Percentiles rank a stretch among this genome's conserved stretches.
These are phyloP conservation scores for Stichodactyla helianthus DNA, from an alignment of 64 coral and sea anemone species.

Conservation along the genomic window DNA sequence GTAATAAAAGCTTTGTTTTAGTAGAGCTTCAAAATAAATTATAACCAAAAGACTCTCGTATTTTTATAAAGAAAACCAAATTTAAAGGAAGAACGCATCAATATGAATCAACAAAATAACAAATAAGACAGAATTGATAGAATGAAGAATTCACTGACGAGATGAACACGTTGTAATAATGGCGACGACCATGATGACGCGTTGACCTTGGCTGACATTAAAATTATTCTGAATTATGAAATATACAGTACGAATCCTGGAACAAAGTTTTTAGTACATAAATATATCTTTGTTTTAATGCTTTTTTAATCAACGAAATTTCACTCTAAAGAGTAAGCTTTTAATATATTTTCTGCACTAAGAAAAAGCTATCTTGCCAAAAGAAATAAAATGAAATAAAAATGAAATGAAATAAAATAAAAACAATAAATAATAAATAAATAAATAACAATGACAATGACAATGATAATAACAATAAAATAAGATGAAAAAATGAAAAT, in stretches of 20 bases:
- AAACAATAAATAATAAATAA: no score
- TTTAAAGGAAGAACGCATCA: conserved; percentile 10
- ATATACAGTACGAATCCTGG: no score
- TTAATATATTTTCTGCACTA: not conserved
- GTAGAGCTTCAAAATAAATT: not conserved
- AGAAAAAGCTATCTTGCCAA: not conserved
- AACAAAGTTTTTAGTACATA: no score
- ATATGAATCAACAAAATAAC: not conserved
- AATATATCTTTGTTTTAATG: no score
- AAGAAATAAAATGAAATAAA: no score
- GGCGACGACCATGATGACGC: not conserved
- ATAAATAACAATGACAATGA: no score
- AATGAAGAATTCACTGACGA: not conserved
- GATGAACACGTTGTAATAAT: not conserved
- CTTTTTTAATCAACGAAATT: no score
- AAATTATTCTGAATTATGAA: not conserved
- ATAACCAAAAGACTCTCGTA: not conserved
- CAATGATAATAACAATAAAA: no score
- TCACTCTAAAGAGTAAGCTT: not conserved
- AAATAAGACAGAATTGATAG: not conserved
- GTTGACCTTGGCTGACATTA: not conserved
- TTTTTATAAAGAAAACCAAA: not conserved
- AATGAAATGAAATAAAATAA: no score
- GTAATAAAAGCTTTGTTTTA: no score
- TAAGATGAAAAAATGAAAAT: no score